These are phyloP conservation scores for Plebejus anna DNA, from an alignment of 2,888 invertebrate genomes.

Conservation along the genomic window DNA sequence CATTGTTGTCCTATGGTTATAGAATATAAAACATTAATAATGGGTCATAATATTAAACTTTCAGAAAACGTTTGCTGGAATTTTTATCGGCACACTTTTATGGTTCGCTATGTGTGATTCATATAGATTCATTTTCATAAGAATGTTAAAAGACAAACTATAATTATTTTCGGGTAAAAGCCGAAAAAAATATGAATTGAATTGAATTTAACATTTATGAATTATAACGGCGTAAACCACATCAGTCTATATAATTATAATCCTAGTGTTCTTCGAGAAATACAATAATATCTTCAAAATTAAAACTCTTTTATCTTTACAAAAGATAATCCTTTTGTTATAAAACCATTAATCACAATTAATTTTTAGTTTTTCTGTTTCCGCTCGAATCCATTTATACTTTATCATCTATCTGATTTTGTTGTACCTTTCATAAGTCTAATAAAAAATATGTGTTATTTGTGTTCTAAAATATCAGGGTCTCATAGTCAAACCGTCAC, in stretches of 20 bases:
- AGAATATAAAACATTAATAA: slow-evolving; percentile 35
- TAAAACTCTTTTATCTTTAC: not conserved
- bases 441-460: not conserved
- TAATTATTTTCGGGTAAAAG: not conserved
- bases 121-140: not conserved
- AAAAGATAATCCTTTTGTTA: not conserved
- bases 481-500: not conserved
- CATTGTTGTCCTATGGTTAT: slow-evolving; percentile 36
- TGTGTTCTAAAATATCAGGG: not conserved
- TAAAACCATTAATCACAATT: slow-evolving; percentile 22
- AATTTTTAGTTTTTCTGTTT: slow-evolving; percentile 17
- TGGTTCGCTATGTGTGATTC: slow-evolving; percentile 2
- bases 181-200: not conserved
- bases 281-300: not conserved
- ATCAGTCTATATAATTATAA: too few relatives aligned
- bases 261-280: not conserved
- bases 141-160: not conserved
- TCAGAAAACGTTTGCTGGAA: slow-evolving; percentile 15
- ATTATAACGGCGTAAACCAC: too few relatives aligned
- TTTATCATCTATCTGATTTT: slow-evolving; percentile 10
- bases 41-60: slow-evolving; percentile 33
- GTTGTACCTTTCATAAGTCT: not conserved
- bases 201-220: too few relatives aligned
- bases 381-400: not conserved
- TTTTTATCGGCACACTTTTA: slow-evolving; percentile 1